Evolutionary conservation across 2,113 vertebrate species (phyloP).

Genomic region (Triplophysa siluroides): DNA sequence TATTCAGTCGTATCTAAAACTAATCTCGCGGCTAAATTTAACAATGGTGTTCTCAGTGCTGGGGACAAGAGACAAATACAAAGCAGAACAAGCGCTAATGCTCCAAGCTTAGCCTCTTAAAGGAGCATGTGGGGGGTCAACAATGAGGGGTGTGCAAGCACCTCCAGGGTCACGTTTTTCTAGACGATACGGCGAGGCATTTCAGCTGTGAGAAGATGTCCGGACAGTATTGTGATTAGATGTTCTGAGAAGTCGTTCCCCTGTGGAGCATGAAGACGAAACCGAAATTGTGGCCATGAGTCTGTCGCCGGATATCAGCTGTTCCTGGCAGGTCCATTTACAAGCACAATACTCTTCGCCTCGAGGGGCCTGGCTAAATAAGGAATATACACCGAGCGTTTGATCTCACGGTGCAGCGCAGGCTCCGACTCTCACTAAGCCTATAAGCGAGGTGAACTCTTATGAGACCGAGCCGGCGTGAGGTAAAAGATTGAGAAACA

Average conservation of each 20-base stretch:
- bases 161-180: slow-evolving; percentile 19
- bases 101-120: neutral
- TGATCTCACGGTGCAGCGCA: neutral
- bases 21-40: slow-evolving; percentile 51
- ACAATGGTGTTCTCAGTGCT: slow-evolving; percentile 21
- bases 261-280: slow-evolving; percentile 19
- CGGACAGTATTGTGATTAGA: slow-evolving; percentile 29
- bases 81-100: slow-evolving; percentile 3
- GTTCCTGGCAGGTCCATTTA: slow-evolving; percentile 42
- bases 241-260: slow-evolving; percentile 29
- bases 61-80: slow-evolving; percentile 34
- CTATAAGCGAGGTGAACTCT: slow-evolving; percentile 10
- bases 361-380: slow-evolving; percentile 52
- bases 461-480: neutral
- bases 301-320: slow-evolving; percentile 50
- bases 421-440: neutral
- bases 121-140: slow-evolving; percentile 9
- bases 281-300: slow-evolving; percentile 19
- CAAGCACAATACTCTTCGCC: slow-evolving; percentile 20
- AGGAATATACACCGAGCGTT: slow-evolving; percentile 21
- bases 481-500: slow-evolving; percentile 9
- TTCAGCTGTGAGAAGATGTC: neutral
- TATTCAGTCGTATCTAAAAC: slow-evolving; percentile 32
- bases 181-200: neutral
- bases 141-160: neutral